Evolutionary conservation across 2,888 invertebrate species (phyloP), one percentile per base, ranked within the genome.

Genomic region (Rotaria magnacalcarata): DNA sequence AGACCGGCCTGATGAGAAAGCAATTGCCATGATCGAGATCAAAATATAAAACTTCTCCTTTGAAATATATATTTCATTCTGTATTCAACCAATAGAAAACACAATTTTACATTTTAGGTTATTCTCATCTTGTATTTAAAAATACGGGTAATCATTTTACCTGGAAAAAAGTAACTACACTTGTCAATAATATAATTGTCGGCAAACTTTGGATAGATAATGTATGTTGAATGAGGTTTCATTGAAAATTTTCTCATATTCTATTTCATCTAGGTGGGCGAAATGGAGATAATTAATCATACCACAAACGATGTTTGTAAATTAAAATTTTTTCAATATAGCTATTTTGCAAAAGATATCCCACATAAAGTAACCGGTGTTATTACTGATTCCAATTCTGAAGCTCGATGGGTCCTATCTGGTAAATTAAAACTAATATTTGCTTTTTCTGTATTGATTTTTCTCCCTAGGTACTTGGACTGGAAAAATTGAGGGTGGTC

Each of bases 131-230:
- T 87, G 90, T 91, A 80, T 94, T 94, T 89, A 90, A 89, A 85
- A 90, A 90, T 86, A 89, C 90, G 41, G 90, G 90, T 16, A 95
- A 95, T 91, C 96, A 96, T 90, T 99, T 96, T 92, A 95, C 96
- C 14, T 99, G 98, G 97, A 94, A 96, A 88, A 99, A 99, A 93
- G 93, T 98, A 85, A 97, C 97, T 43, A 99, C 98, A 47, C 98
- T 97, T 10, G 97, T 99, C 85, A 98, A 99, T 93, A 99, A 99
- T 92, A 99, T 99, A 89, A 98, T 99, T 89, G 97, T 99, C 87
- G 99, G 99, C 88, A 96, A 96, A 92, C 93, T 99, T 89, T 99
- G 99, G 99, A 96, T 99, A 87, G 99, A 99, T 93, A 96, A 99
- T 92, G 96, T 97, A 91, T 27, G 97, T 99, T 85, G 98, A 99